phyloP scores from a whole-genome alignment of 2,888 invertebrate genomes.

The Ectemnius lituratus region DNA sequence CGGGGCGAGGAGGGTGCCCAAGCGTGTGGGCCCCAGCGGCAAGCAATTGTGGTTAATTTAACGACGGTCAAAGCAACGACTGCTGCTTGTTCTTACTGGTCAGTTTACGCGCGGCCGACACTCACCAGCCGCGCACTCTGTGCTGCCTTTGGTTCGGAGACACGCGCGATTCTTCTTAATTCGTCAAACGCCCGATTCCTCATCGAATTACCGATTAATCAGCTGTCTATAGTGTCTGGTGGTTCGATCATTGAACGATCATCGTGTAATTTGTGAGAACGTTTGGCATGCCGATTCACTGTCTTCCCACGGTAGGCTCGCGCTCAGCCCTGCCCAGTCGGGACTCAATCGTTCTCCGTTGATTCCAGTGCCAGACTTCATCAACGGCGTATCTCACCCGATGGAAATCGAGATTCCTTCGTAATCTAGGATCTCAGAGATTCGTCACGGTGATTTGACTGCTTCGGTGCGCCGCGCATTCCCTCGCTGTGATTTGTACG shows the following conservation, averaged over 20 bases:
- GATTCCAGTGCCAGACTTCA: too few species aligned
- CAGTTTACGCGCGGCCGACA: conserved; percentile 48
- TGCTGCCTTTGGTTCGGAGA: conserved; percentile 23
- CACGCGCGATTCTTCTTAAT: not conserved
- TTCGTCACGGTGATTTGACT: too few species aligned
- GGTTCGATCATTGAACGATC: not conserved
- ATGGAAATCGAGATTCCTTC: not conserved
- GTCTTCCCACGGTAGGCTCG: conserved; percentile 1
- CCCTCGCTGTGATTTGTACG: too few species aligned
- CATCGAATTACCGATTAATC: conserved; percentile 2
- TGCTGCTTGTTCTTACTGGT: conserved; percentile 53
- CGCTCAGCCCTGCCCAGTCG: not conserved
- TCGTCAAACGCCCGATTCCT: conserved; percentile 21
- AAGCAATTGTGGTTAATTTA: conserved; percentile 74
- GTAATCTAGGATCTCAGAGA: not conserved
- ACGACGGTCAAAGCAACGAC: conserved; percentile 60
- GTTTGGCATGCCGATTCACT: too few species aligned
- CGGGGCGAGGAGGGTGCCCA: conserved; percentile 12
- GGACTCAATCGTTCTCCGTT: too few species aligned
- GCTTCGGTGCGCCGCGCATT: too few species aligned
- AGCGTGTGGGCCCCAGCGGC: conserved; percentile 60
- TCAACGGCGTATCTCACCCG: not conserved
- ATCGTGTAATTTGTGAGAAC: not conserved
- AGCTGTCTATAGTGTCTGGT: not conserved
- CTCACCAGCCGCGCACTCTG: conserved; percentile 29